A percentile compares a stretch with the other conserved stretches of the same genome.
Evolutionary conservation across 2,888 invertebrate species (phyloP).

Genomic region (Megastigmus dorsalis): DNA sequence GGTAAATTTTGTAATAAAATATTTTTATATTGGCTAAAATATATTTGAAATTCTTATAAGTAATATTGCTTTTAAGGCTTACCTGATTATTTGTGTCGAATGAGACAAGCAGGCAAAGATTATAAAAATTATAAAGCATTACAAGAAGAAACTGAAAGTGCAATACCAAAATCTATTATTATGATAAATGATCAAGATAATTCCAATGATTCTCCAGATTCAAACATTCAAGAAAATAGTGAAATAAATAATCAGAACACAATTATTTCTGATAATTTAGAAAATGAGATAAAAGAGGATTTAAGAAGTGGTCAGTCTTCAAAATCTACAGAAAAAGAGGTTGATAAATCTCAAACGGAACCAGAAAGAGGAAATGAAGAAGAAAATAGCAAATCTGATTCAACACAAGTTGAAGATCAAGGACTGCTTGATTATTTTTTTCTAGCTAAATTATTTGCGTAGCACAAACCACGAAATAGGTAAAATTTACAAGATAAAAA

Average conservation of each 20-base stretch:
- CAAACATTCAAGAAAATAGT: constrained; percentile 2
- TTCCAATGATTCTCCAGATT: constrained; percentile 1
- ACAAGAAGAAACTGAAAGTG: constrained; percentile 28
- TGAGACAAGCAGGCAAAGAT: constrained; percentile 82
- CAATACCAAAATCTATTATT: constrained; percentile 2
- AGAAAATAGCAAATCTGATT: constrained; percentile 53
- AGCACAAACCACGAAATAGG: constrained; percentile 38
- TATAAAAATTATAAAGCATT: constrained; percentile 76
- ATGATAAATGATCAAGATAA: constrained; percentile 16
- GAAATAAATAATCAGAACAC: constrained; percentile 18
- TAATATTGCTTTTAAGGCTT: constrained; percentile 77
- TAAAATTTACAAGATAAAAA: constrained; percentile 25
- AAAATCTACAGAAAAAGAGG: background rate
- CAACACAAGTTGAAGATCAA: constrained; percentile 60
- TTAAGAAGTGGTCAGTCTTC: background rate
- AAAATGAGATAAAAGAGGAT: background rate
- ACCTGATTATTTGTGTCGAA: constrained; percentile 83
- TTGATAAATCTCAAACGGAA: background rate
- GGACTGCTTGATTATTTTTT: constrained; percentile 68
- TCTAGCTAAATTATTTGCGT: constrained; percentile 68
- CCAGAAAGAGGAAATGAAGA: constrained; percentile 43
- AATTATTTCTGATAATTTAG: background rate
- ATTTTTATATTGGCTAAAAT: too few relatives aligned
- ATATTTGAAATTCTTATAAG: constrained; percentile 19
- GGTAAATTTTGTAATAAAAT: constrained; percentile 65